Evolutionary conservation across 2,113 vertebrate genomes (phyloP).

Genomic region (Vulpes vulpes): DNA sequence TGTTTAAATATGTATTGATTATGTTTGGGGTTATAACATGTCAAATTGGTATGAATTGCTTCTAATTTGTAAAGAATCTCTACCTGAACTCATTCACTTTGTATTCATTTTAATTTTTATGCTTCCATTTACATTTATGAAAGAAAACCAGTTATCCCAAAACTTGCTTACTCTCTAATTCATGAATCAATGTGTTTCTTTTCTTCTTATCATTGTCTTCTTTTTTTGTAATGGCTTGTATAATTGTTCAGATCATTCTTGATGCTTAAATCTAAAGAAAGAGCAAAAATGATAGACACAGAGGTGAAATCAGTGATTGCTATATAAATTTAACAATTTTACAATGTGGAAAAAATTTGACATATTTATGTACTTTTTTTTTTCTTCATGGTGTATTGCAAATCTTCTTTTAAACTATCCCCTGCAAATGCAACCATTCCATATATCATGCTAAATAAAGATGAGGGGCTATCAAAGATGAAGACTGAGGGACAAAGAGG

Average conservation of each 20-base stretch:
- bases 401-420: background rate
- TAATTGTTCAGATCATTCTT: background rate
- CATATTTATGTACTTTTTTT: background rate
- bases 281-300: background rate
- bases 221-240: background rate
- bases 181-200: background rate
- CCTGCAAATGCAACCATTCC: background rate
- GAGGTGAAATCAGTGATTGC: background rate
- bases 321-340: background rate
- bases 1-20: constrained; percentile 86
- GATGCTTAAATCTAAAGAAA: background rate
- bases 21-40: constrained; percentile 74
- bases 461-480: background rate
- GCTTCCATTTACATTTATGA: background rate
- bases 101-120: background rate
- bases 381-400: background rate
- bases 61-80: constrained; percentile 49
- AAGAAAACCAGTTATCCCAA: background rate
- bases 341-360: background rate
- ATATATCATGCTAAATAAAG: background rate
- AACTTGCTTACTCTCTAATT: constrained; percentile 25
- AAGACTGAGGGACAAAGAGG: background rate
- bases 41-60: constrained; percentile 39
- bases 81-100: background rate
- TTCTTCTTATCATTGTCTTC: background rate